Percentiles rank a stretch among this genome's conserved stretches.
phyloP scores from a whole-genome alignment of 2,113 vertebrate genomes.

The Coturnix japonica region DNA sequence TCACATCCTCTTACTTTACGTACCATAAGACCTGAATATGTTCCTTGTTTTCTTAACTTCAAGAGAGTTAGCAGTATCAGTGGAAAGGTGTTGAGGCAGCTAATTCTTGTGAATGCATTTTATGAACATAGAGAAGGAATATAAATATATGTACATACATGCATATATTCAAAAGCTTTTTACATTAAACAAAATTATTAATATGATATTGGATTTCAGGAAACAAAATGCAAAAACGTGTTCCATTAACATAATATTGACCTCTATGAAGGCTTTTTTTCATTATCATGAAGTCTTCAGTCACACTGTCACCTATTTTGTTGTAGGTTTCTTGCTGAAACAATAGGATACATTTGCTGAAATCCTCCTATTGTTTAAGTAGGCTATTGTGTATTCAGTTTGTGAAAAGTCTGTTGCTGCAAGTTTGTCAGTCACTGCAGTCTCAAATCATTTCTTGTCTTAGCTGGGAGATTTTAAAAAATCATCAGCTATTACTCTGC shows the following conservation, averaged over 20 bases:
- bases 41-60: neutral
- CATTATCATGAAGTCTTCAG: neutral
- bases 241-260: neutral
- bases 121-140: neutral
- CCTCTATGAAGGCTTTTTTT: neutral
- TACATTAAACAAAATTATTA: neutral
- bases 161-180: neutral
- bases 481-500: neutral
- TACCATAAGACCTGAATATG: neutral
- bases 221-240: neutral
- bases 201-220: neutral
- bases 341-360: neutral
- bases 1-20: neutral
- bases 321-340: constrained; percentile 39
- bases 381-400: neutral
- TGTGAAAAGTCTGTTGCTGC: constrained; percentile 25
- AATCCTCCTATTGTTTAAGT: constrained; percentile 29
- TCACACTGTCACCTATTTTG: neutral
- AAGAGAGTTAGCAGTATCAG: neutral
- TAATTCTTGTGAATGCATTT: neutral
- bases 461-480: neutral
- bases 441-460: constrained; percentile 11
- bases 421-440: constrained; percentile 30
- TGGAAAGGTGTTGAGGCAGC: neutral
- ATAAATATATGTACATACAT: neutral